Percentiles rank a stretch among this genome's conserved stretches.
phyloP scores from a whole-genome alignment of 2,113 vertebrate genomes.

The Nycticorax nycticorax region DNA sequence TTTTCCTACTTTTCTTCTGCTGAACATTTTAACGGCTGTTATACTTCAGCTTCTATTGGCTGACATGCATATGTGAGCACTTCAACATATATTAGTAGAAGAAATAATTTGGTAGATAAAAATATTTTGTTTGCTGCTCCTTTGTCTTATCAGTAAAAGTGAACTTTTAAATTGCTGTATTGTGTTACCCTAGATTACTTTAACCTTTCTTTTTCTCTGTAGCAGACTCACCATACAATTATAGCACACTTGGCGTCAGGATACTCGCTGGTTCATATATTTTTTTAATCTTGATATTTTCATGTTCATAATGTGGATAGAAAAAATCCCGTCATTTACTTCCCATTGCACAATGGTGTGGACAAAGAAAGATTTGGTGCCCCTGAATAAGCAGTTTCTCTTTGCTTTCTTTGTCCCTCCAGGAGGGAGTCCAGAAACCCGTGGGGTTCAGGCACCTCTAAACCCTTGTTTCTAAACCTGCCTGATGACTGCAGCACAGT shows the following conservation, averaged over 20 bases:
- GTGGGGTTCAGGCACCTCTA: not conserved
- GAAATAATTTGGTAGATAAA: not conserved
- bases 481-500: not conserved
- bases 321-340: not conserved
- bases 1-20: not conserved
- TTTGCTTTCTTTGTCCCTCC: not conserved
- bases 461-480: not conserved
- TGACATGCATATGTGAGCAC: not conserved
- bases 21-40: not conserved
- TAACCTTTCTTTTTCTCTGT: not conserved
- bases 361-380: not conserved
- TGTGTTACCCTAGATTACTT: not conserved
- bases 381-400: not conserved
- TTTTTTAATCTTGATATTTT: not conserved
- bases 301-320: not conserved
- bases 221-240: not conserved
- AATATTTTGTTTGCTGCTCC: not conserved
- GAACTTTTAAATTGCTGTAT: not conserved
- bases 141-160: not conserved
- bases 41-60: not conserved
- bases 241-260: not conserved
- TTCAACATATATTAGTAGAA: not conserved
- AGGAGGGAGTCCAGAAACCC: not conserved
- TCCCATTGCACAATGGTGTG: fast-evolving
- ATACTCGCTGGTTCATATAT: no score